A percentile compares a stretch with the other conserved stretches of the same genome.
Conservation (phyloP, 2,797 vertebrate genomes). For the Acridotheres tristis region DNA sequence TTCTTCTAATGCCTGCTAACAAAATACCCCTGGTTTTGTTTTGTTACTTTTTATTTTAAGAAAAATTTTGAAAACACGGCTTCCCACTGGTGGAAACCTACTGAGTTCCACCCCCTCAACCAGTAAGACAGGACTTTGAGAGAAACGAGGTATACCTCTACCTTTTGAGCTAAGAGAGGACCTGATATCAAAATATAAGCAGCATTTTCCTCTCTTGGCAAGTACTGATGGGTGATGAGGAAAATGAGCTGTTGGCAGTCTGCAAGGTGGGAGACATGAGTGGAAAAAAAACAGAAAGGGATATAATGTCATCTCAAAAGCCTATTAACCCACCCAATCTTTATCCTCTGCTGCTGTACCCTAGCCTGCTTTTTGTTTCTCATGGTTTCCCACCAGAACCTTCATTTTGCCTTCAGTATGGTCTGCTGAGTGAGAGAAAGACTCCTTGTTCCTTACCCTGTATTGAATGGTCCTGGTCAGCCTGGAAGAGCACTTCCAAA, state of each 20-base stretch:
- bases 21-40: neutral
- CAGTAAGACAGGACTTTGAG: neutral
- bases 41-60: neutral
- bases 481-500: neutral
- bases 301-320: neutral
- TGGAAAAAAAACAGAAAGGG: neutral
- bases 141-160: neutral
- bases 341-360: neutral
- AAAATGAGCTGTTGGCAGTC: neutral
- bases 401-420: neutral
- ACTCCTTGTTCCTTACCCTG: neutral
- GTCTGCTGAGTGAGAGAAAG: neutral
- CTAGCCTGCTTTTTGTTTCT: neutral
- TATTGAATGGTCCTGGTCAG: neutral
- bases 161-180: neutral
- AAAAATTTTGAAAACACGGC: neutral
- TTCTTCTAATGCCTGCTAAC: neutral
- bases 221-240: neutral
- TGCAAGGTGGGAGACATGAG: neutral
- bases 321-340: neutral
- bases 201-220: neutral
- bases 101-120: neutral
- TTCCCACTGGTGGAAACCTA: neutral
- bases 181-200: neutral
- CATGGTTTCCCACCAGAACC: neutral